phyloP scores from a whole-genome alignment of 2,113 vertebrate genomes.

The Felis catus region DNA sequence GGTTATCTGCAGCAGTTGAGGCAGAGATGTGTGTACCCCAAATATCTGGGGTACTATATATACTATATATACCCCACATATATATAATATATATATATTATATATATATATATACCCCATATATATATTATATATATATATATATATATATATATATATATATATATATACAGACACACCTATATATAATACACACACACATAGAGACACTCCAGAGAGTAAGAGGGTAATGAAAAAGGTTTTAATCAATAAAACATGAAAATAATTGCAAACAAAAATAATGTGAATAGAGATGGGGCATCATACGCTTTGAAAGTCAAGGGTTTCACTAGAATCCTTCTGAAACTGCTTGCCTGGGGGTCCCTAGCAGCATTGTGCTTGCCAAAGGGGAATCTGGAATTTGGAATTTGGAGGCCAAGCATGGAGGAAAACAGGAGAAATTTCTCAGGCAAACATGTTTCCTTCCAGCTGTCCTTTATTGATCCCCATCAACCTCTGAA shows the following conservation, averaged over 20 bases:
- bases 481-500: neutral
- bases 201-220: neutral
- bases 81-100: no score
- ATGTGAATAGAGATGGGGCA: neutral
- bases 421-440: neutral
- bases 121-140: no score
- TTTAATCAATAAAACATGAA: neutral
- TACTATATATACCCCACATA: no score
- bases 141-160: no score
- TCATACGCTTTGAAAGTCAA: neutral
- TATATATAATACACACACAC: neutral
- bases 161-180: no score
- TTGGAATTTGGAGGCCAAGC: neutral
- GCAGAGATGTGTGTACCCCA: fast-evolving
- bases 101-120: no score
- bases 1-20: fast-evolving
- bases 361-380: fast-evolving
- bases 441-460: fast-evolving
- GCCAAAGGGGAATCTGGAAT: neutral
- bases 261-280: neutral
- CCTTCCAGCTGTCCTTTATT: neutral
- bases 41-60: no score
- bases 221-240: neutral
- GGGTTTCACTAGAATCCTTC: fast-evolving
- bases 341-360: fast-evolving